Conservation (phyloP, 2,797 vertebrate species). For the Oryzias dopingdopingensis region DNA sequence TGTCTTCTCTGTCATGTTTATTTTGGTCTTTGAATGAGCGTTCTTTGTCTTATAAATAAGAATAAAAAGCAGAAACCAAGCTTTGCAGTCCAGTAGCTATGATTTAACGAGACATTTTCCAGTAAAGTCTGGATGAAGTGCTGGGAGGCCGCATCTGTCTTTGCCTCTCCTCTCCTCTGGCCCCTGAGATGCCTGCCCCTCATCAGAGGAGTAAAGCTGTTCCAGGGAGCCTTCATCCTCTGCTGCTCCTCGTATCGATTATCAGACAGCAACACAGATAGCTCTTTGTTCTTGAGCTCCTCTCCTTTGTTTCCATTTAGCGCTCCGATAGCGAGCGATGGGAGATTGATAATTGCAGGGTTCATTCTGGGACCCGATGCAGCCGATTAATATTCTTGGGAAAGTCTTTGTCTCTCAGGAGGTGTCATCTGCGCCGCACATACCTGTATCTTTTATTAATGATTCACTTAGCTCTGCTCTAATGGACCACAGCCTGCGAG, state of each 20-base stretch:
- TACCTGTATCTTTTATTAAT: slow-evolving; percentile 74
- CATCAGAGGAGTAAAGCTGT: slow-evolving; percentile 17
- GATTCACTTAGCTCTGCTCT: slow-evolving; percentile 72
- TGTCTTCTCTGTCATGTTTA: no score
- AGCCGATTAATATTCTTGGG: slow-evolving; percentile 51
- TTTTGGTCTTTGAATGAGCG: no score
- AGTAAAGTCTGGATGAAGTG: slow-evolving; percentile 37
- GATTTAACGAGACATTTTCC: slow-evolving; percentile 5
- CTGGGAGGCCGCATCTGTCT: slow-evolving; percentile 24
- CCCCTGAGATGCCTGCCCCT: slow-evolving; percentile 20
- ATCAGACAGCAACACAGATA: slow-evolving; percentile 44
- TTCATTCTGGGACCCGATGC: slow-evolving; percentile 13
- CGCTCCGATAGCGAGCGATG: slow-evolving; percentile 45
- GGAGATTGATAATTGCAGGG: slow-evolving; percentile 54
- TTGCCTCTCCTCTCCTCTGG: slow-evolving; percentile 8
- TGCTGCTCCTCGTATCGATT: slow-evolving; percentile 36
- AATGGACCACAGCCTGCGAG: slow-evolving; percentile 51
- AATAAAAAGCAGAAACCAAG: no score
- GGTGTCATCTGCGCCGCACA: slow-evolving; percentile 36
- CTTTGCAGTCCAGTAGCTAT: no score
- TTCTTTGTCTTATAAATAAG: no score
- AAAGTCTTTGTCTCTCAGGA: slow-evolving; percentile 36
- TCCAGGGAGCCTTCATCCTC: slow-evolving; percentile 15
- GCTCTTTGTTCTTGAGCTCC: slow-evolving; percentile 35
- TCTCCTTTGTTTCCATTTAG: slow-evolving; percentile 74